phyloP scores from a whole-genome alignment of 2,797 vertebrate genomes.

The Lacerta bilineata region DNA sequence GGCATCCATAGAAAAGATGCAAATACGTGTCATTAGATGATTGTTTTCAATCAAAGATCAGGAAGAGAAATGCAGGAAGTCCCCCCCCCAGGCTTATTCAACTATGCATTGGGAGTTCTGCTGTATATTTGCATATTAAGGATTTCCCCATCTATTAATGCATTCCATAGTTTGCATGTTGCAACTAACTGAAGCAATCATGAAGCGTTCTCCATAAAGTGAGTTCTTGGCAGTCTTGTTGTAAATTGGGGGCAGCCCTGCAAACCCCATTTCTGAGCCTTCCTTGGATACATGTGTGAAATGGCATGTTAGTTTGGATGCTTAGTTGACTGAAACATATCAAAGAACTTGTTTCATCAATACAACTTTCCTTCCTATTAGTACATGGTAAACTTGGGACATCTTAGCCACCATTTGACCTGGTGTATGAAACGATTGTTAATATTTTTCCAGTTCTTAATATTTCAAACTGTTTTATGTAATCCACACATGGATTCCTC shows the following conservation, averaged over 20 bases:
- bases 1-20: background rate
- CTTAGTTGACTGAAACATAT: background rate
- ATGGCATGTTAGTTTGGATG: background rate
- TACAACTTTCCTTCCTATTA: background rate
- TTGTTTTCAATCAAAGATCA: background rate
- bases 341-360: background rate
- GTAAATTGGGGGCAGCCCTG: background rate
- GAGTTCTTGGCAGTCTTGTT: background rate
- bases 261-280: background rate
- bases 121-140: background rate
- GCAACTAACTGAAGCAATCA: background rate
- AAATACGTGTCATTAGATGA: background rate
- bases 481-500: background rate
- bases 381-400: background rate
- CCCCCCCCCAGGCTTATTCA: background rate
- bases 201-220: background rate
- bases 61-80: background rate
- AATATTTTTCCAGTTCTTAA: conserved; percentile 20
- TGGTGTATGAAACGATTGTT: background rate
- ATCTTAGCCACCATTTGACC: background rate
- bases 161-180: background rate
- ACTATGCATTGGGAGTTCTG: background rate
- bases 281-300: background rate
- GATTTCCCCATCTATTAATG: background rate
- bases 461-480: conserved; percentile 12